Percentiles rank a stretch among this genome's conserved stretches.
These are phyloP conservation scores for Drosophila kikkawai DNA, from an alignment of 1,140 invertebrate species.

Conservation along the genomic window DNA sequence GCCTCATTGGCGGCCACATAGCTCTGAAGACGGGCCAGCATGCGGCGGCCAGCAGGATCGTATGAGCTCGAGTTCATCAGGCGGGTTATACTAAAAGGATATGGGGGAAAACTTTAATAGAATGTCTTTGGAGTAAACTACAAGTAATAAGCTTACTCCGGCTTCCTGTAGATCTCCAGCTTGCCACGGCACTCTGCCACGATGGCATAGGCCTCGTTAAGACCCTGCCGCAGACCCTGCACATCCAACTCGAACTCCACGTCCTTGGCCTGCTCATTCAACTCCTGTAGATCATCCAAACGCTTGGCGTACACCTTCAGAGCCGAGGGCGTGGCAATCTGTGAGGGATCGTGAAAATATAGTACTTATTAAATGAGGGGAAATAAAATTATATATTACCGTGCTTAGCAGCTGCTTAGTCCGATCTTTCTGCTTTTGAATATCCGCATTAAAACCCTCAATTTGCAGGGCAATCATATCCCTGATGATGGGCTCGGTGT, in stretches of 20 bases:
- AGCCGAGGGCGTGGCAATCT: constrained; percentile 86
- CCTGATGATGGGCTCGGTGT: constrained; percentile 65
- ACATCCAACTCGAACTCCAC: constrained; percentile 78
- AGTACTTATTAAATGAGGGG: background rate
- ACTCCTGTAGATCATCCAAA: constrained; percentile 86
- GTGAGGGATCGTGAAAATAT: background rate
- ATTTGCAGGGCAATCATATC: constrained; percentile 86
- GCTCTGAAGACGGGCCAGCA: constrained; percentile 87
- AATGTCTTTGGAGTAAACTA: background rate
- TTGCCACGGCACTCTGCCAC: constrained; percentile 88
- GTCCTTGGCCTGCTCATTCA: constrained; percentile 86
- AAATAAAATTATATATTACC: constrained; percentile 64
- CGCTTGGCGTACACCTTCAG: constrained; percentile 85
- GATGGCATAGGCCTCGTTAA: constrained; percentile 88
- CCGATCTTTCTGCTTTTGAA: constrained; percentile 87
- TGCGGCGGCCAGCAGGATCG: constrained; percentile 86
- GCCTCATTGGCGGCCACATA: constrained; percentile 88
- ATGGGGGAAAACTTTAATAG: background rate
- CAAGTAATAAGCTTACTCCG: constrained; percentile 85
- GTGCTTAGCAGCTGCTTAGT: constrained; percentile 85
- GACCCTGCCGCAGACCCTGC: constrained; percentile 86
- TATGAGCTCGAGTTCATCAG: constrained; percentile 64
- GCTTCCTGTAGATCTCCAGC: constrained; percentile 85
- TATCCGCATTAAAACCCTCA: constrained; percentile 87
- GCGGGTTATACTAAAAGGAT: constrained; percentile 56